Base-by-base conservation (phyloP, 2,888 invertebrate species). In the Pyralis farinalis region DNA sequence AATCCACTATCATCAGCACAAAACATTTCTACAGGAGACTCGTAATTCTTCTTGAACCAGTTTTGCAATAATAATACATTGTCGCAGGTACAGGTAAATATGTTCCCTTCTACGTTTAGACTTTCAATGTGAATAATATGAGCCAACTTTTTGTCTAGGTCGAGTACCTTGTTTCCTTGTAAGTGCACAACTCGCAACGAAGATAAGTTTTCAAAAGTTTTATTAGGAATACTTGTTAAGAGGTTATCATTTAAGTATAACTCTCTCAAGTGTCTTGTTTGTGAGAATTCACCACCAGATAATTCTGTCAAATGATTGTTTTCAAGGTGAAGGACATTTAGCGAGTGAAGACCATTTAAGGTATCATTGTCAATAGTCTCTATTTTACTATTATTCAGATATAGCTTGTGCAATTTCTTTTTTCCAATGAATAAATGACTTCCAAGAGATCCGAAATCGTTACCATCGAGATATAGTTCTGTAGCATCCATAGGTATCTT, bases 401-500 rank as follows among this genome's bases (percentile, higher is more conserved):
- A 95, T 34, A 96, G 88, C 54, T 94, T 92, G 64, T 94, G 92
- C 49, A 96, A 86, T 68, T 94, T 94, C 72, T 95, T 95, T 76
- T 95, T 94, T 4, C 95, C 96, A 60, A 96, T 94, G 75, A 97
- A 96, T 55, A 94, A 91, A 78, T 96, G 95, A 71, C 94, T 94
- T 42, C 92, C 92, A 20, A 97, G 89, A 37, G 92, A 91, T 10
- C 92, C 92, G 51, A 96, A 91, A 63, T 94, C 90, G 72, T 96
- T 95, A 9, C 95, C 96, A 71, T 96, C 96, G 44, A 97, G 90
- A 75, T 95, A 95, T 41, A 96, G 92, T 78, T 96, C 95, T 28
- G 96, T 96, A 20, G 96, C 95, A 73, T 96, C 95, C 95, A 96
- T 96, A 0, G 96, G 96, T 56, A 96, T 93, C 63, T 93, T 93